These are phyloP conservation scores for Hydriomena furcata DNA, from an alignment of 2,888 invertebrate genomes.

Conservation along the genomic window DNA sequence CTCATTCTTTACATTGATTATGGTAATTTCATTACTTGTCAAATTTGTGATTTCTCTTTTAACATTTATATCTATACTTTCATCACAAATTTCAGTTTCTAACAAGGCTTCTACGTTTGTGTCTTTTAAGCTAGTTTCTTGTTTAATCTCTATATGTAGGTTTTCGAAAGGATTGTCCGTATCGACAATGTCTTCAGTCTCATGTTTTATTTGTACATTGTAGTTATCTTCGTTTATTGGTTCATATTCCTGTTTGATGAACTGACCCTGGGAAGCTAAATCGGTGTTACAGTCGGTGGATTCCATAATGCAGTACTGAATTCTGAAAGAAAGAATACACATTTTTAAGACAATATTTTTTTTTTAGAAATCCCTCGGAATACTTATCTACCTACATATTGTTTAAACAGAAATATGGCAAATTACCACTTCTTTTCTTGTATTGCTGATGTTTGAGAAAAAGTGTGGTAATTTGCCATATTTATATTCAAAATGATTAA, in stretches of 20 bases:
- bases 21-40: constrained; percentile 15
- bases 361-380: no score
- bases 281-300: constrained; percentile 1
- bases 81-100: not conserved
- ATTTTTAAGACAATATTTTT: no score
- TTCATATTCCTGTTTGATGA: constrained; percentile 29
- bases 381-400: no score
- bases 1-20: constrained; percentile 22
- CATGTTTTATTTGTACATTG: constrained; percentile 37
- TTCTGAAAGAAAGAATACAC: no score
- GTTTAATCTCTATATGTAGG: constrained; percentile 48
- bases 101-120: constrained; percentile 10
- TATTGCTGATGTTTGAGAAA: no score
- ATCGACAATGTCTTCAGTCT: constrained; percentile 36
- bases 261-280: not conserved
- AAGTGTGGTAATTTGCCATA: no score
- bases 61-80: not conserved
- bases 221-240: constrained; percentile 23
- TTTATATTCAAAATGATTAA: no score
- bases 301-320: constrained; percentile 14
- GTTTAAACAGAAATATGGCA: no score
- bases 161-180: constrained; percentile 42
- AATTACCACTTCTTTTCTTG: no score
- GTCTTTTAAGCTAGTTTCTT: constrained; percentile 24
- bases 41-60: constrained; percentile 11